Percentiles rank a stretch among this genome's conserved stretches.
Evolutionary conservation across 1,140 invertebrate genomes (phyloP).

Genomic region (Saccostrea echinata): DNA sequence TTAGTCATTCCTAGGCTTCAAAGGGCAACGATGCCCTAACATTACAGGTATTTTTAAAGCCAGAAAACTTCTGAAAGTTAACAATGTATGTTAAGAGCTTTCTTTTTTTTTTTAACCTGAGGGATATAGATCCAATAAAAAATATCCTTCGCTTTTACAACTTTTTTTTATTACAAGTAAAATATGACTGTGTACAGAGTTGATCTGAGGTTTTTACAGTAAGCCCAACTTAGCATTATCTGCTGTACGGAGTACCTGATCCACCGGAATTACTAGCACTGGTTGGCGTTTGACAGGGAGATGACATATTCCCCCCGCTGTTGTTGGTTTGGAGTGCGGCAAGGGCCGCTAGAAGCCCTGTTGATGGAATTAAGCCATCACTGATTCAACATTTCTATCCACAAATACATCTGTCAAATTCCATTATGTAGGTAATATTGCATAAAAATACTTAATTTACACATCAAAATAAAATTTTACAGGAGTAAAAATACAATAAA

Average conservation of each 20-base stretch:
- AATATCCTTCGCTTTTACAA: too few species aligned
- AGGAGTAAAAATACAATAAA: neutral
- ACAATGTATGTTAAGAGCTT: neutral
- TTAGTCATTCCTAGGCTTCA: neutral
- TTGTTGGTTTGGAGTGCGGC: conserved; percentile 61
- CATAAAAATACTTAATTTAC: neutral
- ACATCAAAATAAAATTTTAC: neutral
- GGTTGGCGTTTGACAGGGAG: conserved; percentile 53
- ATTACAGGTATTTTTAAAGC: neutral
- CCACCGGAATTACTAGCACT: conserved; percentile 29
- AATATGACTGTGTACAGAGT: neutral
- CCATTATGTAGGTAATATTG: neutral
- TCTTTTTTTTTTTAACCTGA: neutral
- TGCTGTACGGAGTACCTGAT: conserved; percentile 7
- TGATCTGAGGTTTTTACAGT: neutral
- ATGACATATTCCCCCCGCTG: conserved; percentile 59
- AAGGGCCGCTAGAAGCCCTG: conserved; percentile 67
- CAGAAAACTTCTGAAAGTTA: neutral
- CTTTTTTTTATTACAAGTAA: neutral
- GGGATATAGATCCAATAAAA: too few species aligned
- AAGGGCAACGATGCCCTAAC: neutral
- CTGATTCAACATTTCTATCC: conserved; percentile 7
- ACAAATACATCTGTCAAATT: neutral
- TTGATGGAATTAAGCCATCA: conserved; percentile 18
- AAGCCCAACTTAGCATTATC: neutral